Percentiles rank a stretch among this genome's conserved stretches.
phyloP scores from a whole-genome alignment of 2,113 vertebrate genomes.

The Cavia porcellus region DNA sequence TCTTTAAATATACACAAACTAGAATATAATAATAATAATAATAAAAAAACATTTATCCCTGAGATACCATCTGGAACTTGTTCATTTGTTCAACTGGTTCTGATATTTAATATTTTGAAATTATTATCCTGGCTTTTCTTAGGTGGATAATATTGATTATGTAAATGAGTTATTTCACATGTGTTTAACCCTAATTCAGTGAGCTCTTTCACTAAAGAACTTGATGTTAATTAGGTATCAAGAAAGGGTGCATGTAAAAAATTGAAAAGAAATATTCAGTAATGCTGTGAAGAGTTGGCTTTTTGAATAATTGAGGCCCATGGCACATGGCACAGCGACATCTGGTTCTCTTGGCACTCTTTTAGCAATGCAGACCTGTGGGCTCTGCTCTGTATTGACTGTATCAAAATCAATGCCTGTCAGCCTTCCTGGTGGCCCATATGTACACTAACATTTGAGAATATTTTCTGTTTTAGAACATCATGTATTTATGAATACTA shows the following conservation, averaged over 20 bases:
- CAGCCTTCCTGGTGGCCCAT: neutral
- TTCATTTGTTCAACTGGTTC: neutral
- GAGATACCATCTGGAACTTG: neutral
- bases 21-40: neutral
- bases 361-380: neutral
- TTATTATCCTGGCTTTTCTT: neutral
- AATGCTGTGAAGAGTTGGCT: neutral
- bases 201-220: neutral
- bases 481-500: neutral
- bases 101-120: neutral
- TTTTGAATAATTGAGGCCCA: neutral
- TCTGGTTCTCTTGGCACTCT: neutral
- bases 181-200: neutral
- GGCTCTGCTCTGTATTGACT: neutral
- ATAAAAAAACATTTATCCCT: slow-evolving; percentile 19
- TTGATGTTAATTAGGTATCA: neutral
- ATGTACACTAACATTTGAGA: neutral
- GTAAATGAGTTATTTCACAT: neutral
- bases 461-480: neutral
- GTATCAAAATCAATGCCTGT: neutral
- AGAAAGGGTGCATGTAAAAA: neutral
- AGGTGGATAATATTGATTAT: neutral
- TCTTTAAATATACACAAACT: neutral
- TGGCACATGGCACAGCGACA: neutral
- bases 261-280: neutral